Evolutionary conservation across 2,888 invertebrate genomes (phyloP).

Genomic region (Stratiomys singularior): DNA sequence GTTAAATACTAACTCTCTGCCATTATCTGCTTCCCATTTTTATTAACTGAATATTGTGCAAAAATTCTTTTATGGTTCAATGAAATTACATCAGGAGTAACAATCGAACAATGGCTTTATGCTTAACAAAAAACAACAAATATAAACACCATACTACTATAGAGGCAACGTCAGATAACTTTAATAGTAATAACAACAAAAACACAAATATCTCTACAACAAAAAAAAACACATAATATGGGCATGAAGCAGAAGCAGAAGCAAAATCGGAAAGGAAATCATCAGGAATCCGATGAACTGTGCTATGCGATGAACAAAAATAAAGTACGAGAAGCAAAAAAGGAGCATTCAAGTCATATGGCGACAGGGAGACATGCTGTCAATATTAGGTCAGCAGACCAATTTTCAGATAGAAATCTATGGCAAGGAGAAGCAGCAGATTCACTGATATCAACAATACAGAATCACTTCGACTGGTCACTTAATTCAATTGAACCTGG

Average conservation of each 20-base stretch:
- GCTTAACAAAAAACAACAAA: neutral
- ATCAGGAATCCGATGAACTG: constrained; percentile 10
- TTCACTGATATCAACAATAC: constrained; percentile 42
- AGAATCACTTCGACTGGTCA: constrained; percentile 41
- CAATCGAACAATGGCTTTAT: neutral
- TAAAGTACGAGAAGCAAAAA: neutral
- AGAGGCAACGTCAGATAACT: neutral
- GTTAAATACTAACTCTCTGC: too few relatives aligned
- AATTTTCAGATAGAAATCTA: constrained; percentile 44
- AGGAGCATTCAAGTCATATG: constrained; percentile 44
- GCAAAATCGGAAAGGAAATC: neutral
- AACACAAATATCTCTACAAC: neutral
- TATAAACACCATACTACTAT: neutral
- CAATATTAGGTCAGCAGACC: constrained; percentile 44
- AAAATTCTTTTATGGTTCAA: constrained; percentile 44
- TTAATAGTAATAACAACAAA: neutral
- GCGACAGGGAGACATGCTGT: constrained; percentile 47
- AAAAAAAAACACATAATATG: neutral
- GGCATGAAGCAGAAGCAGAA: neutral
- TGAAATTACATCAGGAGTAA: constrained; percentile 13
- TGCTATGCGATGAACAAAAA: neutral
- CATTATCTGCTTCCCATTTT: constrained; percentile 43
- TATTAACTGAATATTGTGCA: constrained; percentile 48
- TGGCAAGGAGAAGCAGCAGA: constrained; percentile 14
- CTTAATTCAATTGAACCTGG: constrained; percentile 49